Conservation (phyloP, 2,888 invertebrate genomes). For the Ichneumoninae sp. region DNA sequence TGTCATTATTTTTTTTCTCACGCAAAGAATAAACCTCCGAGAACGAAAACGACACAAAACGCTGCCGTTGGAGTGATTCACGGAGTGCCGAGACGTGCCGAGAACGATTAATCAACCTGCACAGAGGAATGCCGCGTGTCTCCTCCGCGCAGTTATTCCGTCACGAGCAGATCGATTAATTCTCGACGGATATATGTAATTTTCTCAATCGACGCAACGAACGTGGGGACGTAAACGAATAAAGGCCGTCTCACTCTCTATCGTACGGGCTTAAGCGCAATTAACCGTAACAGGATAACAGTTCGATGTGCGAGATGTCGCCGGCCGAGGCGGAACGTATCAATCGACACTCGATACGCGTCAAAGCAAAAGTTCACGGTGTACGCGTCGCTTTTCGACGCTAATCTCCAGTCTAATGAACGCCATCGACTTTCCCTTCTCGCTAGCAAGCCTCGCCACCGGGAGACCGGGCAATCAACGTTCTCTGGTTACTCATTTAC, state of each 20-base stretch:
- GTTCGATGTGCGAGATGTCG: slow-evolving; percentile 35
- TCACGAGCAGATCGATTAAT: slow-evolving; percentile 43
- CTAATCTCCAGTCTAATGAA: slow-evolving; percentile 62
- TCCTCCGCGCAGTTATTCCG: slow-evolving; percentile 32
- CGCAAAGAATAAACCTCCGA: not conserved
- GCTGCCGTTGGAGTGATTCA: slow-evolving; percentile 21
- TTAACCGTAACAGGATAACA: slow-evolving; percentile 19
- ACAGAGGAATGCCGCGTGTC: slow-evolving; percentile 15
- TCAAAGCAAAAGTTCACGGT: slow-evolving; percentile 36
- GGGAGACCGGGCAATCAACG: slow-evolving; percentile 58
- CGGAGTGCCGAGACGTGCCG: slow-evolving; percentile 6
- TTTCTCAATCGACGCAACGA: slow-evolving; percentile 21
- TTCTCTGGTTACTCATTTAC: slow-evolving; percentile 65
- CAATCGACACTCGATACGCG: slow-evolving; percentile 37
- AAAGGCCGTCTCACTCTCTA: not conserved
- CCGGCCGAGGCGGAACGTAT: slow-evolving; percentile 19
- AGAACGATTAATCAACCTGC: slow-evolving; percentile 52
- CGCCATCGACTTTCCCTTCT: slow-evolving; percentile 54
- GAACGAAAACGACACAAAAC: not conserved
- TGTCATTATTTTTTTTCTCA: not conserved
- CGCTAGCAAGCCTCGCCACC: slow-evolving; percentile 2
- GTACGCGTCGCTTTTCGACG: slow-evolving; percentile 44
- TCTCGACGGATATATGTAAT: slow-evolving; percentile 34
- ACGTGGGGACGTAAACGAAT: slow-evolving; percentile 32
- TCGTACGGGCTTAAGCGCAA: slow-evolving; percentile 5